Evolutionary conservation across 2,113 vertebrate genomes (phyloP).

Genomic region (Thunnus thynnus): DNA sequence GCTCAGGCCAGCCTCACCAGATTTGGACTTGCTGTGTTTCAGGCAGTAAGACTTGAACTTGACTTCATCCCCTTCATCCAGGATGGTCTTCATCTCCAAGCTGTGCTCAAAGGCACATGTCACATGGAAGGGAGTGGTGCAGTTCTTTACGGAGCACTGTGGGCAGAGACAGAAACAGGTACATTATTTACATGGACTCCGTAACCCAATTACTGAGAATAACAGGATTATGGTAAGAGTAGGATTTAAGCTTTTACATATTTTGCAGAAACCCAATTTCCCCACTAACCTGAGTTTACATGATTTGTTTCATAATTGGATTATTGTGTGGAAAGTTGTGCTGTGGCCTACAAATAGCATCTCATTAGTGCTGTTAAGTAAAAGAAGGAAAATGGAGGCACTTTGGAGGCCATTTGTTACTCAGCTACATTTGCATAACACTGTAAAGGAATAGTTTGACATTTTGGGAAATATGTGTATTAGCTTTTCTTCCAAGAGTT

Average conservation of each 20-base stretch:
- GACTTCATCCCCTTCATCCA: constrained; percentile 97
- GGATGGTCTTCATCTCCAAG: constrained; percentile 98
- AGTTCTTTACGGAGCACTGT: constrained; percentile 98
- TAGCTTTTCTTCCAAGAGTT: too few species aligned
- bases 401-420: not conserved
- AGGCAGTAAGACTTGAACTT: constrained; percentile 98
- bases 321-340: not conserved
- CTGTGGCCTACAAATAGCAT: not conserved
- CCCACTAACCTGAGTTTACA: not conserved
- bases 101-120: constrained; percentile 99
- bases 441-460: too few species aligned
- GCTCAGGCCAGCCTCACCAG: constrained; percentile 84
- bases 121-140: constrained; percentile 98
- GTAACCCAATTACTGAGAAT: not conserved
- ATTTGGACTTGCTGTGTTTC: constrained; percentile 95
- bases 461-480: not conserved
- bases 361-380: not conserved
- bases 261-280: not conserved
- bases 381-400: not conserved
- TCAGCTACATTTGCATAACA: not conserved
- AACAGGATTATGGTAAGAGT: not conserved
- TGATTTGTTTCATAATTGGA: not conserved
- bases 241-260: not conserved
- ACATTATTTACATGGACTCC: not conserved
- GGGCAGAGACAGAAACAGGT: not conserved